Conservation (phyloP, 2,888 invertebrate genomes). For the Merodon equestris region DNA sequence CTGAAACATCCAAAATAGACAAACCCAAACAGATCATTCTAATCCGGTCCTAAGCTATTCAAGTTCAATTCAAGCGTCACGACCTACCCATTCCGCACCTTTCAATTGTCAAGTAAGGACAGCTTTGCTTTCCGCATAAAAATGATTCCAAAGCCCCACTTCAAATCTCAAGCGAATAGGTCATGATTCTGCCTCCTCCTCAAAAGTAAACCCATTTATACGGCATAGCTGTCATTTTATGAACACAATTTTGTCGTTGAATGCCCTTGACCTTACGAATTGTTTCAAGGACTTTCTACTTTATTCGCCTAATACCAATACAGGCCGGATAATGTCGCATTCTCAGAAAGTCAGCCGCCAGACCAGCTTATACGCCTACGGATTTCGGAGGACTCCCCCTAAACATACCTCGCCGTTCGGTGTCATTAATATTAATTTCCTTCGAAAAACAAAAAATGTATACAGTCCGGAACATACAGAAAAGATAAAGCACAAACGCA, state of each 20-base stretch:
- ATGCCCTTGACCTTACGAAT: slow-evolving; percentile 71
- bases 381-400: no score
- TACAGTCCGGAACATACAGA: slow-evolving; percentile 58
- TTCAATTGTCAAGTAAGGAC: background rate
- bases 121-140: background rate
- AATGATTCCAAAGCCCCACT: slow-evolving; percentile 1
- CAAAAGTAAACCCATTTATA: slow-evolving; percentile 14
- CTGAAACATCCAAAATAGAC: no score
- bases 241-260: slow-evolving; percentile 61
- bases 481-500: slow-evolving; percentile 29
- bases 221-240: slow-evolving; percentile 54
- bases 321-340: slow-evolving; percentile 55
- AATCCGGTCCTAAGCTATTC: no score
- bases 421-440: slow-evolving; percentile 53
- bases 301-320: slow-evolving; percentile 29
- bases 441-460: slow-evolving; percentile 24
- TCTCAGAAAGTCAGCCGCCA: slow-evolving; percentile 43
- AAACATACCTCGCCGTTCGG: background rate
- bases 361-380: background rate
- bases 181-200: slow-evolving; percentile 43
- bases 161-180: slow-evolving; percentile 40
- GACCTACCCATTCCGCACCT: background rate
- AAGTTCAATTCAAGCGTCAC: no score
- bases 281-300: slow-evolving; percentile 69
- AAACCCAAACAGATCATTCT: no score